Evolutionary conservation across 2,113 vertebrate species (phyloP).

Genomic region (Heterotis niloticus): DNA sequence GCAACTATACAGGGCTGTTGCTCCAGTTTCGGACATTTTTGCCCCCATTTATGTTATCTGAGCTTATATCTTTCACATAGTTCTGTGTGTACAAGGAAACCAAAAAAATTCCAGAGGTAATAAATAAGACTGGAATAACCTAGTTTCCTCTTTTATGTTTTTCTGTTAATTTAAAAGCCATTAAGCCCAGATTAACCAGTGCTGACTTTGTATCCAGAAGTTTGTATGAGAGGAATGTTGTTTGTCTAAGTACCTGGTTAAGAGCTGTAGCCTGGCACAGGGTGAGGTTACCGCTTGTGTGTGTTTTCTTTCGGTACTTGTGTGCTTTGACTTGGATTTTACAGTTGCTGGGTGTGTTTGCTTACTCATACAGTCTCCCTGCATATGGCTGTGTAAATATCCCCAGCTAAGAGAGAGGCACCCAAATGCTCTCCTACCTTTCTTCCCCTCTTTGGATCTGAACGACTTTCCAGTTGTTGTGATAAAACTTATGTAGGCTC

Average conservation of each 20-base stretch:
- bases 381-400: constrained; percentile 7
- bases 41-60: neutral
- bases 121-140: too few species aligned
- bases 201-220: neutral
- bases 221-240: neutral
- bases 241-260: neutral
- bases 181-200: constrained; percentile 1
- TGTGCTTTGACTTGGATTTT: constrained; percentile 7
- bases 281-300: neutral
- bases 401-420: neutral
- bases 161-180: neutral
- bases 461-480: neutral
- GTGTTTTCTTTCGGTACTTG: neutral
- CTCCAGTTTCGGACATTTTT: too few species aligned
- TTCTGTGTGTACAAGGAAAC: too few species aligned
- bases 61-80: constrained; percentile 1
- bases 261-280: neutral
- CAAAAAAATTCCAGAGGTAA: too few species aligned
- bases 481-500: neutral
- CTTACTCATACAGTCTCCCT: neutral
- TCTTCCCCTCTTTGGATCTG: neutral
- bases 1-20: too few species aligned
- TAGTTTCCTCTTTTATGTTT: neutral
- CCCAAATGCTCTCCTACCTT: neutral
- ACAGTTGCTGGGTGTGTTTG: neutral